Conservation (phyloP, 30 jellyfish, hydroid and myxozoan genomes). For the Cassiopea xamachana region DNA sequence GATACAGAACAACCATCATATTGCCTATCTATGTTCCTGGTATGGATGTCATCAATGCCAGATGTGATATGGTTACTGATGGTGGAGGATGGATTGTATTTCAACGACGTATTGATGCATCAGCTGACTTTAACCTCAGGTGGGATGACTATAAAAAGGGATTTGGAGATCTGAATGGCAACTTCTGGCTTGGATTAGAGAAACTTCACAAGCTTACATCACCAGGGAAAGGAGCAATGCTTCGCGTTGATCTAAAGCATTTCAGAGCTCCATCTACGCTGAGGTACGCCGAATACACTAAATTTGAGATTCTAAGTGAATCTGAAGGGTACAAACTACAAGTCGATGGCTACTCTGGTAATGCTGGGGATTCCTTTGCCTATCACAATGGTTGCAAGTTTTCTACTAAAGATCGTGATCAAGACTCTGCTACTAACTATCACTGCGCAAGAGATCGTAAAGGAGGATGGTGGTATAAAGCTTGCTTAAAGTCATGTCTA, state of each 20-base stretch:
- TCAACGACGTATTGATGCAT: slow-evolving; percentile 48
- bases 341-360: slow-evolving; percentile 22
- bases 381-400: slow-evolving; percentile 12
- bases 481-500: slow-evolving; percentile 11
- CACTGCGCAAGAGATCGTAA: slow-evolving; percentile 22
- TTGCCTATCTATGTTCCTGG: neutral
- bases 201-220: slow-evolving; percentile 28
- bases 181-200: slow-evolving; percentile 50
- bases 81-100: slow-evolving; percentile 56
- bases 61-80: slow-evolving; percentile 39
- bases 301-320: slow-evolving; percentile 19
- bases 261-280: neutral
- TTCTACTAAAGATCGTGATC: slow-evolving; percentile 18
- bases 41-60: neutral
- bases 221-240: slow-evolving; percentile 33
- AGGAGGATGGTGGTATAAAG: slow-evolving; percentile 56
- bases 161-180: slow-evolving; percentile 39
- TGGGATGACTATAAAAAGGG: slow-evolving; percentile 53
- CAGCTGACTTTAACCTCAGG: slow-evolving; percentile 17
- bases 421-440: neutral
- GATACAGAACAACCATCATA: neutral
- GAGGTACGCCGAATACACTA: slow-evolving; percentile 23
- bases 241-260: slow-evolving; percentile 28
- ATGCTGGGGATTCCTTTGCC: slow-evolving; percentile 31
- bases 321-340: slow-evolving; percentile 23